These are phyloP conservation scores for Seira sanloemensis DNA, from an alignment of 2,888 invertebrate species.

Conservation along the genomic window DNA sequence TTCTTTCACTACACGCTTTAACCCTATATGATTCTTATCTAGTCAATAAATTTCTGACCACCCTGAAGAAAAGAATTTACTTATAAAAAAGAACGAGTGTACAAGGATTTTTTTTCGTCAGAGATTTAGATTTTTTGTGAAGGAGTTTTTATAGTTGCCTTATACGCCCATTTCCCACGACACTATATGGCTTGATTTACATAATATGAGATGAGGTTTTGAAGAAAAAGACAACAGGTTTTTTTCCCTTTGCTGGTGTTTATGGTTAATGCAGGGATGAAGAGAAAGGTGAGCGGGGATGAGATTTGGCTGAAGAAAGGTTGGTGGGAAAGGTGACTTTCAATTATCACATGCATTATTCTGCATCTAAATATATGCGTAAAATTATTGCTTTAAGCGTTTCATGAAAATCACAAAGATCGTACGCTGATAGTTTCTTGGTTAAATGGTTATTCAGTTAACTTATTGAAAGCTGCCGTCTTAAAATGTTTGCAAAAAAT, in stretches of 20 bases:
- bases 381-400: too few species aligned
- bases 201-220: slow-evolving; percentile 4
- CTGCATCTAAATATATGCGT: too few species aligned
- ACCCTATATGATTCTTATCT: slow-evolving; percentile 39
- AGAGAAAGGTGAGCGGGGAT: not conserved
- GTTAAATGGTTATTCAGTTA: too few species aligned
- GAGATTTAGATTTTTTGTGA: not conserved
- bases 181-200: not conserved
- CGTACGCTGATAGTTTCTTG: too few species aligned
- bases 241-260: slow-evolving; percentile 14
- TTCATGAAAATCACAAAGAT: too few species aligned
- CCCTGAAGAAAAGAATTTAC: slow-evolving; percentile 41
- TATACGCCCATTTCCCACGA: slow-evolving; percentile 56
- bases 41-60: slow-evolving; percentile 53
- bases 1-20: slow-evolving; percentile 6
- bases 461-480: too few species aligned
- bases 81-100: slow-evolving; percentile 19
- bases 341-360: too few species aligned
- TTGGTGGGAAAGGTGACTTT: too few species aligned
- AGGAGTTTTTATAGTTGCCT: not conserved
- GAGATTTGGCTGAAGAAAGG: too few species aligned
- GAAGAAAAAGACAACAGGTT: slow-evolving; percentile 17
- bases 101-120: slow-evolving; percentile 15
- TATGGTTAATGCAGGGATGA: slow-evolving; percentile 11
- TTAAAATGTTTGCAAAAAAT: too few species aligned